A percentile compares a stretch with the other conserved stretches of the same genome.
phyloP scores from a whole-genome alignment of 1,140 invertebrate genomes.

The Achroia grisella region DNA sequence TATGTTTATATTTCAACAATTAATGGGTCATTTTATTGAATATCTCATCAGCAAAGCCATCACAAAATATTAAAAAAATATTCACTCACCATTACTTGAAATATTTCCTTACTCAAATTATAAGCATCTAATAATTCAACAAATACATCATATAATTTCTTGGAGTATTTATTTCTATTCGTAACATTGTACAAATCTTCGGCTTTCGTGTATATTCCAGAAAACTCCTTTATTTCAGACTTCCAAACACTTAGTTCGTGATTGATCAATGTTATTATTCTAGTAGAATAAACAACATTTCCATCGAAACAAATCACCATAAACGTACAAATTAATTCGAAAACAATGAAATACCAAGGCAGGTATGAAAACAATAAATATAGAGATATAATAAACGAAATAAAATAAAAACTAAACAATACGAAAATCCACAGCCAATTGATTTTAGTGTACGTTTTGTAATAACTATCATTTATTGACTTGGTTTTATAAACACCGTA shows the following conservation, averaged over 20 bases:
- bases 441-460: too few species aligned
- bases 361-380: too few species aligned
- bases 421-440: too few species aligned
- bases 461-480: too few species aligned
- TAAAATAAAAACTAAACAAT: too few species aligned
- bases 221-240: not conserved
- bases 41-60: too few species aligned
- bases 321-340: too few species aligned
- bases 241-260: not conserved
- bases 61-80: too few species aligned
- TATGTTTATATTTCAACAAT: too few species aligned
- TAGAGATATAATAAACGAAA: not conserved
- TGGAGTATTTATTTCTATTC: not conserved
- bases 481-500: too few species aligned
- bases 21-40: too few species aligned
- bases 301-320: not conserved
- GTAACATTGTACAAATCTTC: not conserved
- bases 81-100: not conserved
- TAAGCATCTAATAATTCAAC: not conserved
- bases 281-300: not conserved
- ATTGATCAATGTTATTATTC: not conserved
- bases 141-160: not conserved
- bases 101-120: not conserved
- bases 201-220: not conserved
- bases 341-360: too few species aligned